A percentile compares a stretch with the other conserved stretches of the same genome.
Evolutionary conservation across 2,113 vertebrate genomes (phyloP).

Genomic region (Notechis scutatus): DNA sequence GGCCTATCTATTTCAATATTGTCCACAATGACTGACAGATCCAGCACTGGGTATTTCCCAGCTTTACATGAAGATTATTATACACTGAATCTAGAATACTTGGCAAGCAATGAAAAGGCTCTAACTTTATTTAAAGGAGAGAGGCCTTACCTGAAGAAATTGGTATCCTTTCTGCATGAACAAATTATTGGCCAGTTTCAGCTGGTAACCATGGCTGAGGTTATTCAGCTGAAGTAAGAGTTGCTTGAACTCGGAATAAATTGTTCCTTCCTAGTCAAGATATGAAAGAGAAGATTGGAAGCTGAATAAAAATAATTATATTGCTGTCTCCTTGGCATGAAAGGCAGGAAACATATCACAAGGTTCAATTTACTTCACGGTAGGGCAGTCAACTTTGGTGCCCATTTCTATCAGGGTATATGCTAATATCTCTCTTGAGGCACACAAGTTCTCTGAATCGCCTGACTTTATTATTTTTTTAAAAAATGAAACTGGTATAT

Average conservation of each 20-base stretch:
- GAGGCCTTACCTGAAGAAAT: conserved; percentile 44
- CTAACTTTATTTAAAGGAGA: background rate
- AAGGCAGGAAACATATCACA: background rate
- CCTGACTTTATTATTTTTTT: background rate
- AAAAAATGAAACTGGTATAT: background rate
- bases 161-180: conserved; percentile 58
- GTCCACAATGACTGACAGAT: background rate
- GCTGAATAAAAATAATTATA: conserved; percentile 16
- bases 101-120: background rate
- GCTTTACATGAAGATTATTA: no score
- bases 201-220: conserved; percentile 36
- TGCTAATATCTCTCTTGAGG: background rate
- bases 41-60: no score
- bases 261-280: conserved; percentile 22
- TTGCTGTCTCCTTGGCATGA: background rate
- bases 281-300: conserved; percentile 27
- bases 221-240: conserved; percentile 65
- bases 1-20: background rate
- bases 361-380: background rate
- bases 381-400: background rate
- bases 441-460: background rate
- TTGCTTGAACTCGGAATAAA: conserved; percentile 54
- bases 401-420: background rate
- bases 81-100: background rate
- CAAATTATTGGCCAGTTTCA: conserved; percentile 68